These are phyloP conservation scores for Drosophila conformis DNA, from an alignment of 2,888 invertebrate genomes.

Conservation along the genomic window DNA sequence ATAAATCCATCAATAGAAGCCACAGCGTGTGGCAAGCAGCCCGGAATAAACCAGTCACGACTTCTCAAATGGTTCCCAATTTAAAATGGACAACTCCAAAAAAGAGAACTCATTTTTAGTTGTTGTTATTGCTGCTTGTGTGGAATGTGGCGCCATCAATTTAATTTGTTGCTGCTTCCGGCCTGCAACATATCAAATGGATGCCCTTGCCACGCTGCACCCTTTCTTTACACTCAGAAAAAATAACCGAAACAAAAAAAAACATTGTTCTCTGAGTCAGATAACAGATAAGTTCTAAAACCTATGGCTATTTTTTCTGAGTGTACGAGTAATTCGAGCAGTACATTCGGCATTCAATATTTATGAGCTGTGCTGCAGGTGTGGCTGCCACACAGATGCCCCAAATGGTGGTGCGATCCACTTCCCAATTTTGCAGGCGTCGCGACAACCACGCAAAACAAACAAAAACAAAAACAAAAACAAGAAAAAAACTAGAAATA, in stretches of 20 bases:
- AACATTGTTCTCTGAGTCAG: neutral
- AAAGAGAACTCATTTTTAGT: slow-evolving; percentile 16
- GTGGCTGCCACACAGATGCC: slow-evolving; percentile 27
- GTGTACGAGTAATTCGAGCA: slow-evolving; percentile 26
- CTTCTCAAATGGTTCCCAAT: slow-evolving; percentile 38
- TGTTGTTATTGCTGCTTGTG: slow-evolving; percentile 25
- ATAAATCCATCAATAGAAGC: slow-evolving; percentile 71
- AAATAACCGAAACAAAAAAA: neutral
- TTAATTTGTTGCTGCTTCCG: slow-evolving; percentile 70
- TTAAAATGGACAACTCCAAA: slow-evolving; percentile 25
- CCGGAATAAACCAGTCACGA: slow-evolving; percentile 19
- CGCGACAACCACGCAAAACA: slow-evolving; percentile 39
- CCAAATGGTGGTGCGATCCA: slow-evolving; percentile 23
- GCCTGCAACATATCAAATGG: slow-evolving; percentile 27
- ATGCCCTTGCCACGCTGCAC: slow-evolving; percentile 32
- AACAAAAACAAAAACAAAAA: slow-evolving; percentile 4
- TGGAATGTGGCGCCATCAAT: slow-evolving; percentile 68
- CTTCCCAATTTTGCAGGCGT: slow-evolving; percentile 41
- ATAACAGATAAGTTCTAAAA: neutral
- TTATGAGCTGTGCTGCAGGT: slow-evolving; percentile 66
- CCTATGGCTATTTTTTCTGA: neutral
- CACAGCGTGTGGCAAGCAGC: slow-evolving; percentile 36
- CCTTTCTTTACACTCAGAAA: slow-evolving; percentile 28
- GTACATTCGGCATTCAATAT: slow-evolving; percentile 55
- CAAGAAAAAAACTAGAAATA: neutral